phyloP scores from a whole-genome alignment of 1,140 invertebrate species.

The Drosophila biarmipes region DNA sequence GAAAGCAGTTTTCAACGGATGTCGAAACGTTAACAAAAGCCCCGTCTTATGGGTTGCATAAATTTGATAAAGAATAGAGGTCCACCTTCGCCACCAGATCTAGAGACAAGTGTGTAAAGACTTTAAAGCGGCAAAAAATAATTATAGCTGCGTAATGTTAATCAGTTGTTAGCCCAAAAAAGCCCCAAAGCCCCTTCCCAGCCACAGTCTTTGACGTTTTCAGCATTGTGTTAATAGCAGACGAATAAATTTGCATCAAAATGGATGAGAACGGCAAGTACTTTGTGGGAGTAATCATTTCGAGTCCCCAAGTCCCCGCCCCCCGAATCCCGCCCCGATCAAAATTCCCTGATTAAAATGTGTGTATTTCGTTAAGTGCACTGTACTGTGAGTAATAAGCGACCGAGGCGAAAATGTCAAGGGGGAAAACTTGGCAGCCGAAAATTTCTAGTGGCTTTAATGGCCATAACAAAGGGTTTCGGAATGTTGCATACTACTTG shows the following conservation, averaged over 20 bases:
- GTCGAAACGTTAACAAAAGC: conserved; percentile 1
- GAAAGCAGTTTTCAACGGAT: conserved; percentile 10
- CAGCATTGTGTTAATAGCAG: conserved; percentile 50
- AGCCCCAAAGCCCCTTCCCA: conserved; percentile 16
- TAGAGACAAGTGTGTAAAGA: conserved; percentile 56
- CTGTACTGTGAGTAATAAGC: conserved; percentile 31
- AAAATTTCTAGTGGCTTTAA: conserved; percentile 21
- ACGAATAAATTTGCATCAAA: conserved; percentile 57
- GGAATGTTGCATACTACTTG: conserved; percentile 36
- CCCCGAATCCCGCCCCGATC: not conserved
- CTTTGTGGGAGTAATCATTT: conserved; percentile 33
- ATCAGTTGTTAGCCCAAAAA: conserved; percentile 46
- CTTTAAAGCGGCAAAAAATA: conserved; percentile 36
- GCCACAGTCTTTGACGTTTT: conserved; percentile 56
- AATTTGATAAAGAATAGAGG: conserved; percentile 43
- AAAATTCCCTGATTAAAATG: conserved; percentile 20
- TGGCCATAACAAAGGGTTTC: conserved; percentile 26
- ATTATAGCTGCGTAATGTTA: conserved; percentile 55
- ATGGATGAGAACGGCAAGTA: conserved; percentile 61
- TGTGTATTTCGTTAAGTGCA: conserved; percentile 34
- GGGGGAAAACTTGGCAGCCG: conserved; percentile 14
- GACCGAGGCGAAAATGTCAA: conserved; percentile 26
- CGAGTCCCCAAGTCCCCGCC: not conserved
- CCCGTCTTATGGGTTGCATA: conserved; percentile 45
- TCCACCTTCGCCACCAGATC: conserved; percentile 15